Percentiles rank a stretch among this genome's conserved stretches.
Evolutionary conservation across 2,888 invertebrate genomes (phyloP).

Genomic region (Ophioninae sp.): DNA sequence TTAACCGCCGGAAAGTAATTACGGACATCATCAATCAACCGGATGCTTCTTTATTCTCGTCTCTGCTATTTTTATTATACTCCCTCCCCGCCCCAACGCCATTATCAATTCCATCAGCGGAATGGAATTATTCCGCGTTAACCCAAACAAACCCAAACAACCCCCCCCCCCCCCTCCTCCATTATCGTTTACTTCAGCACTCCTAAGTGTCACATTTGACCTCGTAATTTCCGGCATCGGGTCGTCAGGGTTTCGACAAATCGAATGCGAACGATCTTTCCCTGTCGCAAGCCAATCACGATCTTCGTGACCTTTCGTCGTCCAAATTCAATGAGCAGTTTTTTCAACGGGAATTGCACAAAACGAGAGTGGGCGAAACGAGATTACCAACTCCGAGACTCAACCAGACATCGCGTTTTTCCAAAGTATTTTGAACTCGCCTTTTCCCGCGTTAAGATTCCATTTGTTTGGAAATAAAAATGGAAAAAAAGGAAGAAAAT

Average conservation of each 20-base stretch:
- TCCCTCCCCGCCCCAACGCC: constrained; percentile 20
- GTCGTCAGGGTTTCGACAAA: background rate
- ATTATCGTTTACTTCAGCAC: constrained; percentile 9
- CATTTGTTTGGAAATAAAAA: background rate
- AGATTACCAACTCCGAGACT: background rate
- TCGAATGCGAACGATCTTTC: background rate
- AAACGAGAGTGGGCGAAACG: background rate
- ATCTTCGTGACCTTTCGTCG: background rate
- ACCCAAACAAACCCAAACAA: no score
- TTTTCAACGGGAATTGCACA: background rate
- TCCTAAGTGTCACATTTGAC: constrained; percentile 18
- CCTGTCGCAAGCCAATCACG: background rate
- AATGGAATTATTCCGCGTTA: no score
- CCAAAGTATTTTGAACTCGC: background rate
- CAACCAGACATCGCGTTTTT: background rate
- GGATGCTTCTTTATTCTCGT: constrained; percentile 36
- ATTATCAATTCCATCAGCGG: constrained; percentile 10
- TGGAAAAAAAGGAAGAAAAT: background rate
- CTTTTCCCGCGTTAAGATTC: background rate
- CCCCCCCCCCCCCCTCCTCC: constrained; percentile 19
- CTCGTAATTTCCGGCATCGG: background rate
- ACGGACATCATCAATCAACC: constrained; percentile 71
- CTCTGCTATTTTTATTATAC: constrained; percentile 41
- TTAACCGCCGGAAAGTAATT: constrained; percentile 70
- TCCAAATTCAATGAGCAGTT: background rate